These are phyloP conservation scores for Archips crataeganus DNA, from an alignment of 2,888 invertebrate genomes.

Conservation along the genomic window DNA sequence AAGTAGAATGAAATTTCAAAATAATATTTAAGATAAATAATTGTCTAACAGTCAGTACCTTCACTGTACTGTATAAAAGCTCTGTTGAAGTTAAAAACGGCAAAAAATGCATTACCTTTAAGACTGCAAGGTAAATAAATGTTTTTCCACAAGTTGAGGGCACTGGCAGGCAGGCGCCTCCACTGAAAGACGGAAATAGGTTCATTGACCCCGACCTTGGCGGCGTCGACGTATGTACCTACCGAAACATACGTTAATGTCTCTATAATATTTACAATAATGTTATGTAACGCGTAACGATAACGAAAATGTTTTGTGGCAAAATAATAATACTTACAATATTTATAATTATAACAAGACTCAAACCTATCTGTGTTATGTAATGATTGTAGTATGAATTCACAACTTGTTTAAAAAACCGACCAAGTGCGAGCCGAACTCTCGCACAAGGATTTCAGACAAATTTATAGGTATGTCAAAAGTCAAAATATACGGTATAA, in stretches of 20 bases:
- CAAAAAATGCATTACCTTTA: too few relatives aligned
- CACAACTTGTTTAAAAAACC: not conserved
- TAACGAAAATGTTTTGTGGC: slow-evolving; percentile 19
- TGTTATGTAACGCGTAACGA: slow-evolving; percentile 29
- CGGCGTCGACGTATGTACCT: slow-evolving; percentile 59
- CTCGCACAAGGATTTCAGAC: too few relatives aligned
- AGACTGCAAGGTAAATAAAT: too few relatives aligned
- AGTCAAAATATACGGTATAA: too few relatives aligned
- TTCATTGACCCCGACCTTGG: slow-evolving; percentile 82
- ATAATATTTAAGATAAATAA: too few relatives aligned
- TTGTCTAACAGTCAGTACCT: too few relatives aligned
- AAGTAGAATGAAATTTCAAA: too few relatives aligned
- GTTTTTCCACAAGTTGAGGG: slow-evolving; percentile 42
- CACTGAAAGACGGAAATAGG: slow-evolving; percentile 74
- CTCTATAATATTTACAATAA: slow-evolving; percentile 22
- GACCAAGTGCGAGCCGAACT: too few relatives aligned
- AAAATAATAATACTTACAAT: slow-evolving; percentile 13
- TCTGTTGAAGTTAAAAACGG: too few relatives aligned
- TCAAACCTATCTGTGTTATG: not conserved
- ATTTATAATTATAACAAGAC: not conserved
- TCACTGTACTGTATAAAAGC: too few relatives aligned
- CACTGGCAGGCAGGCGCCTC: slow-evolving; percentile 39
- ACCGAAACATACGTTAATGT: slow-evolving; percentile 61
- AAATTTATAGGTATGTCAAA: too few relatives aligned
- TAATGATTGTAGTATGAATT: not conserved